Percentiles rank a stretch among this genome's conserved stretches.
Conservation (phyloP, 1,140 invertebrate species). For the Scylla paramamosain region DNA sequence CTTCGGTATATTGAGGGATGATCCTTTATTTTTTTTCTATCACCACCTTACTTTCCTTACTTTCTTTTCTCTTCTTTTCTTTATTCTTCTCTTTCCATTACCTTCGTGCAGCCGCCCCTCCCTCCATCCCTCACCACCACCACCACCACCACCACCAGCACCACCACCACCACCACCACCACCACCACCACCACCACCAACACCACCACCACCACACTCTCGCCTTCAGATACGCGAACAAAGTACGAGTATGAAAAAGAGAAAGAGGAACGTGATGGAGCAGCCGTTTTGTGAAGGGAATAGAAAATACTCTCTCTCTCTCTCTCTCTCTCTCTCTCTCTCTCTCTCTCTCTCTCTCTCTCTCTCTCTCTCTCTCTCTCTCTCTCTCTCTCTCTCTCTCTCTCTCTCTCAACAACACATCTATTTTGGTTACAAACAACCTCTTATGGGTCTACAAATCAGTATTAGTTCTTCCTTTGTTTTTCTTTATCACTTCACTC, state of each 20-base stretch:
- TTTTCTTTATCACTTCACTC: background rate
- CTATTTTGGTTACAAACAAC: too few species aligned
- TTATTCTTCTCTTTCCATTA: background rate
- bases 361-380: background rate
- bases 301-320: background rate
- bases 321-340: background rate
- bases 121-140: background rate
- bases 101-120: background rate
- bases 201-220: too few species aligned
- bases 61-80: too few species aligned
- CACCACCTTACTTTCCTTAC: too few species aligned
- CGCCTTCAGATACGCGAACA: background rate
- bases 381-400: background rate
- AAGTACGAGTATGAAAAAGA: slow-evolving; percentile 13
- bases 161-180: too few species aligned
- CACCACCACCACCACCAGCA: too few species aligned
- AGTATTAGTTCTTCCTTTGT: background rate
- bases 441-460: too few species aligned
- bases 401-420: background rate
- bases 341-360: background rate
- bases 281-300: background rate
- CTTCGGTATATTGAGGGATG: too few species aligned
- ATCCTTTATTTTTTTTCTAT: too few species aligned
- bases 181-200: too few species aligned
- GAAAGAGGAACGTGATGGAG: background rate